A percentile compares a stretch with the other conserved stretches of the same genome.
phyloP scores from a whole-genome alignment of 2,797 vertebrate genomes.

The Halcyon chelicuti region DNA sequence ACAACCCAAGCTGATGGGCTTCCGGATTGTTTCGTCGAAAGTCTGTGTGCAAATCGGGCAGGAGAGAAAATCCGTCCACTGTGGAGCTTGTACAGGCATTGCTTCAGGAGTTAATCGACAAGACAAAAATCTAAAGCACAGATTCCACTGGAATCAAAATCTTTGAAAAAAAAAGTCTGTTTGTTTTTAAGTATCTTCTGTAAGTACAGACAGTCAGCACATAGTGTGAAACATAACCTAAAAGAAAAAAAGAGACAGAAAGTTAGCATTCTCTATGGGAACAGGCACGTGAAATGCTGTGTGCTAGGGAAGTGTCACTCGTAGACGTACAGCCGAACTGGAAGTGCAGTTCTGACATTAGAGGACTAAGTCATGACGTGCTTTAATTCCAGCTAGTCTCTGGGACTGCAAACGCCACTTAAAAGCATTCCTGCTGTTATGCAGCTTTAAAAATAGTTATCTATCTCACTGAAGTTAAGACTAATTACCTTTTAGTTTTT shows the following conservation, averaged over 20 bases:
- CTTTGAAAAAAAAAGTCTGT: conserved; percentile 79
- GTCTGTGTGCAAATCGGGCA: conserved; percentile 99
- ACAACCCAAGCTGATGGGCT: conserved; percentile 98
- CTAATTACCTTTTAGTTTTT: not conserved
- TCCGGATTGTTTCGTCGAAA: conserved; percentile 96
- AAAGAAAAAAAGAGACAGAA: conserved; percentile 51
- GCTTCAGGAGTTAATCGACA: conserved; percentile 81
- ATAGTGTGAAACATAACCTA: conserved; percentile 91
- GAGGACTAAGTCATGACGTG: not conserved
- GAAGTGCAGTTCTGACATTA: not conserved
- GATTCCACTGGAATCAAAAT: conserved; percentile 99
- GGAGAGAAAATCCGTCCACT: conserved; percentile 99
- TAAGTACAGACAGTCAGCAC: conserved; percentile 88
- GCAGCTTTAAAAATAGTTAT: not conserved
- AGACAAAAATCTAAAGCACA: conserved; percentile 86
- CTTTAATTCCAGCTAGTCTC: not conserved
- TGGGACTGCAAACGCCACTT: not conserved
- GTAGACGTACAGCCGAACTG: not conserved
- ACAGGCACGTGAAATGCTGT: not conserved
- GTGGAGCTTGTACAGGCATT: conserved; percentile 99
- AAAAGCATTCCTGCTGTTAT: not conserved
- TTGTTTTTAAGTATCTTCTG: conserved; percentile 86
- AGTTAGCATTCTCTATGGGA: not conserved
- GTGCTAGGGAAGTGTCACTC: not conserved
- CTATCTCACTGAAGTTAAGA: not conserved